These are phyloP conservation scores for Dyspetes luteomarginatus DNA, from an alignment of 2,888 invertebrate genomes.

Conservation along the genomic window DNA sequence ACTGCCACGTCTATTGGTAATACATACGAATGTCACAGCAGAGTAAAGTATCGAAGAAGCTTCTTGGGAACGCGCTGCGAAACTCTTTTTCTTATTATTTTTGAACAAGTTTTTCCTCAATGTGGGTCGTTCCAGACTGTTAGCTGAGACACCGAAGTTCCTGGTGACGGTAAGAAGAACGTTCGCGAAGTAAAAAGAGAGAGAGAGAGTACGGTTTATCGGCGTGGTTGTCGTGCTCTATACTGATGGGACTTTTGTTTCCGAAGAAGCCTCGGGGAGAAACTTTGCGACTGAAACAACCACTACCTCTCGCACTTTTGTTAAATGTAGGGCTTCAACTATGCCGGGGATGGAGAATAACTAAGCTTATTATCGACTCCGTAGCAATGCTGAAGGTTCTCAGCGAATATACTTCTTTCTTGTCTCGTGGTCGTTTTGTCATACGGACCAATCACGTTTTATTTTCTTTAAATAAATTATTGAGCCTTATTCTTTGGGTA, in stretches of 20 bases:
- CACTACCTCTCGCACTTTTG: slow-evolving; percentile 46
- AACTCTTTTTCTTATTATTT: slow-evolving; percentile 27
- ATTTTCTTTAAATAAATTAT: not conserved
- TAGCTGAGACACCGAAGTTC: slow-evolving; percentile 44
- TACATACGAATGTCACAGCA: slow-evolving; percentile 44
- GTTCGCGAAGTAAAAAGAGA: slow-evolving; percentile 16
- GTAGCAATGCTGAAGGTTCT: slow-evolving; percentile 70
- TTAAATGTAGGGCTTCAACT: slow-evolving; percentile 73
- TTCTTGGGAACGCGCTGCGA: slow-evolving; percentile 16
- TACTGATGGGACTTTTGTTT: slow-evolving; percentile 58
- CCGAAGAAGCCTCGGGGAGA: slow-evolving; percentile 44
- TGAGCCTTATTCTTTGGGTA: not conserved
- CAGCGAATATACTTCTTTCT: slow-evolving; percentile 38
- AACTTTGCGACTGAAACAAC: slow-evolving; percentile 61
- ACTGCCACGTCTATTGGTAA: not conserved
- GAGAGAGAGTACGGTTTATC: slow-evolving; percentile 38
- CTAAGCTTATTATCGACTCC: slow-evolving; percentile 78
- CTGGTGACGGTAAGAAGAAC: slow-evolving; percentile 26
- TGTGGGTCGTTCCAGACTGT: slow-evolving; percentile 46
- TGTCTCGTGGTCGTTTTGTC: slow-evolving; percentile 14
- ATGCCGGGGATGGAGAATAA: slow-evolving; percentile 11
- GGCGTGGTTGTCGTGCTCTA: slow-evolving; percentile 22
- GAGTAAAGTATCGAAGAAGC: slow-evolving; percentile 32
- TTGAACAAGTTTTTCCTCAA: slow-evolving; percentile 27
- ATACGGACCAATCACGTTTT: not conserved